Conservation (phyloP, 2,797 vertebrate genomes). For the Pangasius krempfi region DNA sequence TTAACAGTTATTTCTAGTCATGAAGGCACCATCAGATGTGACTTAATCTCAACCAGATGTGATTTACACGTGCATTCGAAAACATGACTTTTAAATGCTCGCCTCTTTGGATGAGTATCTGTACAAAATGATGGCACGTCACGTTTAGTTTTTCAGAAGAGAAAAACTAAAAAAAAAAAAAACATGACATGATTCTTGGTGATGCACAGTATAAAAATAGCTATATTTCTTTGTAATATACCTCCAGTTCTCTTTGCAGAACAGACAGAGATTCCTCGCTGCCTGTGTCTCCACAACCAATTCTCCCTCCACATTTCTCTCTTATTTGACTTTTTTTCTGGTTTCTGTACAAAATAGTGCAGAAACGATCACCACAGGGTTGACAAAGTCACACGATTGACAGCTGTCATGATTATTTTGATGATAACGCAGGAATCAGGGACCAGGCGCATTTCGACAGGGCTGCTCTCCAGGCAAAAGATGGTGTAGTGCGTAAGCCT, state of each 20-base stretch:
- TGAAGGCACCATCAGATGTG: not conserved
- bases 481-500: not conserved
- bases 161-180: too few species aligned
- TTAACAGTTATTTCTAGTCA: not conserved
- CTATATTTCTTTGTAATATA: not conserved
- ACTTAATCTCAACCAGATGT: not conserved
- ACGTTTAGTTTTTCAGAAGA: not conserved
- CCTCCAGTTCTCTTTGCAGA: not conserved
- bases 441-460: not conserved
- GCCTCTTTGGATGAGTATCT: not conserved
- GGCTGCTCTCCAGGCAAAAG: not conserved
- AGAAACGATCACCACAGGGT: not conserved
- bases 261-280: not conserved
- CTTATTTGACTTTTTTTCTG: not conserved
- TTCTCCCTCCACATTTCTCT: not conserved
- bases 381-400: not conserved
- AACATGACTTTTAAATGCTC: not conserved
- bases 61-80: not conserved
- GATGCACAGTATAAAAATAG: not conserved
- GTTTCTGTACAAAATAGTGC: not conserved
- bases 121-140: not conserved
- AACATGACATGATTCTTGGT: not conserved
- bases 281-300: not conserved
- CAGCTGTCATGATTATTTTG: not conserved
- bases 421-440: not conserved